A percentile compares a stretch with the other conserved stretches of the same genome.
Conservation (phyloP, 2,797 vertebrate genomes). For the Pangasius djambal region DNA sequence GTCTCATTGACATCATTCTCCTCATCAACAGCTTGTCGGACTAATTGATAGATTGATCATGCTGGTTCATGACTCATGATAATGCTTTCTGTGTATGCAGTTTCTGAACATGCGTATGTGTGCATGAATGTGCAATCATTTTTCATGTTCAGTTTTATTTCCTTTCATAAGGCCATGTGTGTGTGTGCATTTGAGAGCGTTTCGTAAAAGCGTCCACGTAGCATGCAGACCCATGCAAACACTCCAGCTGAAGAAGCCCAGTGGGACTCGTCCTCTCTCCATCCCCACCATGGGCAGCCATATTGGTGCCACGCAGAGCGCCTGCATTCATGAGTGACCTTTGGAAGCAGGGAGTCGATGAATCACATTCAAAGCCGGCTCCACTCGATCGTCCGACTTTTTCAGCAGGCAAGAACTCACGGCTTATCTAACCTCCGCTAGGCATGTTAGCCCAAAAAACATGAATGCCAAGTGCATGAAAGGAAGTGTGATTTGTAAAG, state of each 20-base stretch:
- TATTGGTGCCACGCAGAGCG: conserved; percentile 72
- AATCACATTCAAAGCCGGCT: conserved; percentile 62
- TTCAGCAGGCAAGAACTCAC: conserved; percentile 57
- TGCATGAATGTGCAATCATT: too few relatives aligned
- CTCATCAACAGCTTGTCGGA: conserved; percentile 17
- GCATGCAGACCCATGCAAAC: conserved; percentile 62
- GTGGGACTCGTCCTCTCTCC: conserved; percentile 62
- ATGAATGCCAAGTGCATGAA: conserved; percentile 10
- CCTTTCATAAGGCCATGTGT: background rate
- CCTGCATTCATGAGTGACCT: conserved; percentile 75
- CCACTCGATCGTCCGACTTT: conserved; percentile 63
- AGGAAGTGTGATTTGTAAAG: conserved; percentile 20
- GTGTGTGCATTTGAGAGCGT: conserved; percentile 40
- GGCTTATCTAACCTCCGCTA: conserved; percentile 30
- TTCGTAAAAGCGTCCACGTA: conserved; percentile 60
- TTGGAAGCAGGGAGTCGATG: conserved; percentile 71
- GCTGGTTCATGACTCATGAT: conserved; percentile 21
- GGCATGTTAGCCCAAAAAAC: background rate
- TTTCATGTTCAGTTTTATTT: background rate
- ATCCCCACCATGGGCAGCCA: conserved; percentile 60
- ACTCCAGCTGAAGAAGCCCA: conserved; percentile 63
- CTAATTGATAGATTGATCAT: conserved; percentile 26
- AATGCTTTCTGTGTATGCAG: background rate
- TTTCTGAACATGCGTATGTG: background rate
- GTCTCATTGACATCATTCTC: conserved; percentile 35